Evolutionary conservation across 2,888 invertebrate species (phyloP), one percentile per base, ranked within the genome.

Genomic region (Carcina quercana): DNA sequence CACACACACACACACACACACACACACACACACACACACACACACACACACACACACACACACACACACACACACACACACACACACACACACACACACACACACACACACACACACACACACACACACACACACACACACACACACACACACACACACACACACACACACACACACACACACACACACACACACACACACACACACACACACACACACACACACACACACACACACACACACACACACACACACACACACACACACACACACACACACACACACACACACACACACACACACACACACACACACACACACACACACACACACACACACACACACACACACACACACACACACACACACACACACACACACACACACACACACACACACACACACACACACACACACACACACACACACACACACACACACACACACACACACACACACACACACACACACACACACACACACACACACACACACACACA

Each of bases 241-340:
- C 17, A 17, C 26, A 26, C 26, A 13, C 27, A 26, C 26, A 26
- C 26, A 26, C 26, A 13, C 26, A 26, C 26, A 26, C 27, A 13
- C 26, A 26, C 26, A 26, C 26, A 26, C 26, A 26, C 26, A 26
- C 27, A 26, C 26, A 26, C 26, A 13, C 26, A 26, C 13, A 12
- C 17, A 17, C 17, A 17, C 17, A 17, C 17, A 15, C 27, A n/a
- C n/a, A n/a, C n/a, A n/a, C n/a, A n/a, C n/a, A n/a, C n/a, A n/a
- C n/a, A n/a, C n/a, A n/a, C n/a, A n/a, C n/a, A n/a, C n/a, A n/a
- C n/a, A n/a, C n/a, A n/a, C n/a, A n/a, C n/a, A n/a, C n/a, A n/a
- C n/a, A n/a, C n/a, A n/a, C n/a, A n/a, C n/a, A n/a, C n/a, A n/a
- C n/a, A n/a, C n/a, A n/a, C n/a, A n/a, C n/a, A n/a, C n/a, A n/a